Evolutionary conservation across 2,888 invertebrate species (phyloP).

Genomic region (Paralinhomoeus sp.): DNA sequence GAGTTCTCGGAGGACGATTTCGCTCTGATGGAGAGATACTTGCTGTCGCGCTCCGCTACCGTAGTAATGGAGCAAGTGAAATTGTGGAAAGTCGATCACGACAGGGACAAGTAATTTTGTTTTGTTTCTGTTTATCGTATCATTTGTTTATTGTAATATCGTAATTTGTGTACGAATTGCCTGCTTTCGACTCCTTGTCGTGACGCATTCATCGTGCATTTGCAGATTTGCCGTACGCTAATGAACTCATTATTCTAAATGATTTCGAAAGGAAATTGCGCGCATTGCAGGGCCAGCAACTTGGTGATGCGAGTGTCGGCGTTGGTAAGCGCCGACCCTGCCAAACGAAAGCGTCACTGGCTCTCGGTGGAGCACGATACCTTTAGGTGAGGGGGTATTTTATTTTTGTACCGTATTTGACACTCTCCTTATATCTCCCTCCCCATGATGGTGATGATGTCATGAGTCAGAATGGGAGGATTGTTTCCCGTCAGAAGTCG

Average conservation of each 20-base stretch:
- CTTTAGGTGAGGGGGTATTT: slow-evolving; percentile 10
- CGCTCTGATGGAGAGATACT: slow-evolving; percentile 50
- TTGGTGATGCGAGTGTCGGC: slow-evolving; percentile 27
- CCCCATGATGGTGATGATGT: not conserved
- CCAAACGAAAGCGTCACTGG: slow-evolving; percentile 15
- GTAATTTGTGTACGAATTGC: too few relatives aligned
- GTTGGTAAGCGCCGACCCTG: slow-evolving; percentile 24
- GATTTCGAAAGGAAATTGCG: too few relatives aligned
- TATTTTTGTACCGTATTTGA: not conserved
- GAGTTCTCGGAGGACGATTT: slow-evolving; percentile 66
- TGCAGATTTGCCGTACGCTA: too few relatives aligned
- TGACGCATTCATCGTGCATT: too few relatives aligned
- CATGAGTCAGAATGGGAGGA: too few relatives aligned
- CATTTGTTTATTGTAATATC: too few relatives aligned
- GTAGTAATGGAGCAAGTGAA: slow-evolving; percentile 12
- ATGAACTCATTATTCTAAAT: too few relatives aligned
- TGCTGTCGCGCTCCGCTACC: slow-evolving; percentile 19
- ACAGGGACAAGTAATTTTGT: slow-evolving; percentile 10
- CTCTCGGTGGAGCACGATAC: slow-evolving; percentile 14
- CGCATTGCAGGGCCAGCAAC: slow-evolving; percentile 25
- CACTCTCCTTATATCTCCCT: not conserved
- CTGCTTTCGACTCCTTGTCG: too few relatives aligned
- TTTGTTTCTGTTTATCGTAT: not conserved
- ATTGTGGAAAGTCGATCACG: slow-evolving; percentile 15
- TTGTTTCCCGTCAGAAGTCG: too few relatives aligned